Base-by-base conservation (phyloP, 92 coral and sea anemone genomes). In the Siderastrea siderea region DNA sequence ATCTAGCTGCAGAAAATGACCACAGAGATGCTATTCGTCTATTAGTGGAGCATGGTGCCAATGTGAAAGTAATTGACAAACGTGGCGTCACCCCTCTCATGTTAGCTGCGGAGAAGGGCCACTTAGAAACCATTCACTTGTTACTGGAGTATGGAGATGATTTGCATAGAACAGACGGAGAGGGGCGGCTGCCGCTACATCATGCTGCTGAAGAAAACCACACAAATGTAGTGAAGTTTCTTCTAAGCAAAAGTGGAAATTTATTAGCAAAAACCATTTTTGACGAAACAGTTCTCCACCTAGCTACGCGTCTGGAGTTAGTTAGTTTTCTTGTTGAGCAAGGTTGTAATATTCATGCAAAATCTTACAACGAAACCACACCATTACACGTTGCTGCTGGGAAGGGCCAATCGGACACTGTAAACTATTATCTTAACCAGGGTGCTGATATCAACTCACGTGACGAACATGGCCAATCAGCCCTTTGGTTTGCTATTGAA, bases 41-140 rank as follows among this genome's bases (percentile, higher is more conserved):
- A 6, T 83, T 91, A 48, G 61, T 89, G 3, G 94, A 91, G 67
- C 70, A 88, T 58, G 91, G 94, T 38, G 94, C 89, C 1, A 62
- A 49, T 65, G 46, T 66, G 1, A 82, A 3, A 2, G 16, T 61
- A 5, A n/a, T 3, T 15, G 3, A 2, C 75, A 86, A 14, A 59
- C 11, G 63, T 2, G 82, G 49, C 13, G 44, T 55, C 76, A 91
- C 86, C 7, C 89, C 89, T 46, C 61, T 91, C 70, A 87, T 75
- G 58, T 78, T 74, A 52, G 85, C 94, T 57, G 94, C 91, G 0
- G 47, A 63, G 73, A 61, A 68, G 63, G 82, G 88, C 26, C 80
- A 91, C 71, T 48, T 82, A 7, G 54, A 15, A 47, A 69, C 76
- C 13, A 9, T 69, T 53, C 77, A 52, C 1, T 7, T 52, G 52